Base-by-base conservation (phyloP, 2,888 invertebrate genomes). In the Dorcus hopei region DNA sequence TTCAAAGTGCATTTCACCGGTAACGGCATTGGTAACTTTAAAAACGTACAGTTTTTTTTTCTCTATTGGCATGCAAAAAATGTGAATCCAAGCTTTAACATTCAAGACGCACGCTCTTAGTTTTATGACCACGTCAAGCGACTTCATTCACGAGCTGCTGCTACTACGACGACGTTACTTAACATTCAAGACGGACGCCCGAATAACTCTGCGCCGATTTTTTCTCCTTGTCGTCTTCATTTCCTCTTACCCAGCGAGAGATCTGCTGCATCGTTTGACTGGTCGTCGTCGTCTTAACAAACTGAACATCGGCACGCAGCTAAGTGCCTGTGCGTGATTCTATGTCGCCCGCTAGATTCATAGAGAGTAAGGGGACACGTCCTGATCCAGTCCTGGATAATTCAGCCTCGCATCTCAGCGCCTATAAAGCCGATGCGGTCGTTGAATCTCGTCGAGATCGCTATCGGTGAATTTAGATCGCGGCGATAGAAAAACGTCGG, bases 291-390 rank as follows among this genome's bases (percentile, higher is more conserved):
- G 70, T 70, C 70, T 67, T 68, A 71, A 72, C 70, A 71, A 71
- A 72, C 66, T 71, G 70, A 69, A 68, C 71, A 71, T 71, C 68
- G 72, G 73, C 71, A 72, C 70, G 72, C 72, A 72, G 72, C 66
- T 68, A 73, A 73, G 69, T 71, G 70, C 69, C 64, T 65, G 72
- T 72, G 71, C 72, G 72, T 73, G 73, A 73, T 71, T 61, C 68
- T 70, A 72, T 72, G 72, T 71, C 69, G 69, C 68, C 67, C 68
- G 67, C 67, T 65, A 71, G 66, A 69, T 69, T 70, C 70, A 69
- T 69, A 14, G 14, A 70, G 67, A 63, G 59, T 62, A 60, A 61
- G 26, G 62, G 59, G 66, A 68, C 67, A 65, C 58, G 63, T 64
- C 63, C 66, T 68, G 68, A 68, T 68, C 67, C 63, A 66, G 62